Evolutionary conservation across 2,888 invertebrate species (phyloP), one percentile per base, ranked within the genome.

Genomic region (Pyrrhia umbra): DNA sequence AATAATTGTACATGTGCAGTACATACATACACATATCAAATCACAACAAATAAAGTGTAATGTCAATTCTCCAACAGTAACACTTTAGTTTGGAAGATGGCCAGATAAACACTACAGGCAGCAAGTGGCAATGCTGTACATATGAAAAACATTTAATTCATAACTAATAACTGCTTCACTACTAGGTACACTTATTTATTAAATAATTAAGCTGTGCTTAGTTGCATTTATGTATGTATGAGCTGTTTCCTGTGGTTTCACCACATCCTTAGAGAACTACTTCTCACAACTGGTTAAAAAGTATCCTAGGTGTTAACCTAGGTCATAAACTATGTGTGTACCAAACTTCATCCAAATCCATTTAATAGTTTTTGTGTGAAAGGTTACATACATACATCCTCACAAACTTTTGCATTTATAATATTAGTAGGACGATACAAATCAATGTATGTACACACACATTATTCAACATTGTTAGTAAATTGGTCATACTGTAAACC

Each of bases 11-110:
- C n/a, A n/a, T n/a, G n/a, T n/a, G n/a, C n/a, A n/a, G n/a, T n/a
- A 34, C 13, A 34, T 34, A 34, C 34, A n/a, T n/a, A 39, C 20
- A 63, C 55, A 50, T 43, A 64, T 67, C 57, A 61, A 65, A 77
- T 75, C 68, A 75, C 60, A 72, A 77, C 78, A 79, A 84, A 81
- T 82, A 82, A 81, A 80, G 78, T 71, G 59, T 58, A 66, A 68
- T 81, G 84, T 83, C 77, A 82, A 82, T 83, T 81, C 69, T 63
- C 73, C 65, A 81, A 83, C 78, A 78, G 69, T 73, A 80, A 81
- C 75, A 85, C 82, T 83, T 87, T 77, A 75, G 65, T 66, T 90
- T 91, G 91, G 90, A 89, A 75, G 65, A 34, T 60, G 54, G 89
- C 91, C 92, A 92, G 84, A 81, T 80, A 77, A 81, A 85, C 85